Evolutionary conservation across 2,888 invertebrate species (phyloP).

Genomic region (Drosophila atroscutellata): DNA sequence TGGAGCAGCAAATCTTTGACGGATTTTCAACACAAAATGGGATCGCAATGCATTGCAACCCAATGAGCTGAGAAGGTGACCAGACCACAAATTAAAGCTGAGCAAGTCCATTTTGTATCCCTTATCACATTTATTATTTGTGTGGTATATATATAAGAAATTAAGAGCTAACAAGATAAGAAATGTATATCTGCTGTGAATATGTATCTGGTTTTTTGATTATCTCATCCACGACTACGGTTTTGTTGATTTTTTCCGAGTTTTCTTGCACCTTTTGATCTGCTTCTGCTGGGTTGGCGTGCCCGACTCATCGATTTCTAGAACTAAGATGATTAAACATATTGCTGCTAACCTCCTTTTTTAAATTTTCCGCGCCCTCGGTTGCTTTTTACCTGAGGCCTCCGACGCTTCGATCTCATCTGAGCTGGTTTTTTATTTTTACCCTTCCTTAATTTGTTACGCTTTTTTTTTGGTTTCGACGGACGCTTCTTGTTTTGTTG

Average conservation of each 20-base stretch:
- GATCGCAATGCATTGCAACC: constrained; percentile 29
- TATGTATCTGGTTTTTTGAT: background rate
- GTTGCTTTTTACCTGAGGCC: background rate
- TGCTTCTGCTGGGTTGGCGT: background rate
- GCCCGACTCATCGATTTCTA: background rate
- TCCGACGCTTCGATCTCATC: background rate
- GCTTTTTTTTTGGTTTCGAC: background rate
- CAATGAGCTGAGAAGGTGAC: constrained; percentile 44
- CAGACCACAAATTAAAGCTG: constrained; percentile 33
- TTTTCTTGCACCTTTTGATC: background rate
- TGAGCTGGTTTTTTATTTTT: background rate
- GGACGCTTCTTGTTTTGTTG: background rate
- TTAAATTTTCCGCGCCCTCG: background rate
- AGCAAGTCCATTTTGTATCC: constrained; percentile 12
- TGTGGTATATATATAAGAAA: constrained; percentile 3
- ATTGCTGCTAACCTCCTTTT: background rate
- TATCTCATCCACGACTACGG: background rate
- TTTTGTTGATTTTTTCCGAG: background rate
- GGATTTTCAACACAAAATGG: constrained; percentile 57
- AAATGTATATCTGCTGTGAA: background rate
- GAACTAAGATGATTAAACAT: background rate
- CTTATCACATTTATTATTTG: constrained; percentile 25
- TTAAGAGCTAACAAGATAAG: constrained; percentile 1
- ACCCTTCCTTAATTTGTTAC: background rate
- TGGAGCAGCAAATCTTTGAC: constrained; percentile 62